Evolutionary conservation across 2,797 vertebrate genomes (phyloP).

Genomic region (Phalloptychus januarius): DNA sequence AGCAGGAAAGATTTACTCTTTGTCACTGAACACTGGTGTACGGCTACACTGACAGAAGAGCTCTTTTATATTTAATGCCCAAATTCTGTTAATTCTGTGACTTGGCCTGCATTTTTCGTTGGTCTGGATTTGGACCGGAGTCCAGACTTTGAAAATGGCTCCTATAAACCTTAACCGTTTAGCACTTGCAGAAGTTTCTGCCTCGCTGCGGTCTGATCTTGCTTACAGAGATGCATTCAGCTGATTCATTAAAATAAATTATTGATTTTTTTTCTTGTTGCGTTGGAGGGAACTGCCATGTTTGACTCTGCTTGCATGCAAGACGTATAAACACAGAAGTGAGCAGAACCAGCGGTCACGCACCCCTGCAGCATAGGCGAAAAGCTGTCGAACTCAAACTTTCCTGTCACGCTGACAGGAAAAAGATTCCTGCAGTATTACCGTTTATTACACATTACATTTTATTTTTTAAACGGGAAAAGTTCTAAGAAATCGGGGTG

Average conservation of each 20-base stretch:
- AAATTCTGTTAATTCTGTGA: not conserved
- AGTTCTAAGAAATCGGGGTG: no score
- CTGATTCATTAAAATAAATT: conserved; percentile 5
- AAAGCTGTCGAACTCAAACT: not conserved
- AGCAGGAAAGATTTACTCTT: not conserved
- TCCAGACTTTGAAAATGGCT: not conserved
- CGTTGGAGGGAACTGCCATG: not conserved
- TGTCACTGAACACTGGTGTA: not conserved
- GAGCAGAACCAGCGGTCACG: not conserved
- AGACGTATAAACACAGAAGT: not conserved
- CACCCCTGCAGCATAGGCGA: not conserved
- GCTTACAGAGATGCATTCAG: not conserved
- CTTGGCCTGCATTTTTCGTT: not conserved
- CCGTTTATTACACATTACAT: not conserved
- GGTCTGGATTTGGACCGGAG: not conserved
- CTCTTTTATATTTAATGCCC: not conserved
- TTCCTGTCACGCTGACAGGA: not conserved
- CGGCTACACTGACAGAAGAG: not conserved
- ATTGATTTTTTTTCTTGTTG: conserved; percentile 12
- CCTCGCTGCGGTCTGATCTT: not conserved
- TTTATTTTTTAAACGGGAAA: no score
- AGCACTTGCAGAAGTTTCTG: not conserved
- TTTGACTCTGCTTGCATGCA: not conserved
- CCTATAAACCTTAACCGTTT: not conserved
- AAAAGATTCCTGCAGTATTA: not conserved